Conservation (phyloP, 2,797 vertebrate species). For the Chromobotia macracanthus region DNA sequence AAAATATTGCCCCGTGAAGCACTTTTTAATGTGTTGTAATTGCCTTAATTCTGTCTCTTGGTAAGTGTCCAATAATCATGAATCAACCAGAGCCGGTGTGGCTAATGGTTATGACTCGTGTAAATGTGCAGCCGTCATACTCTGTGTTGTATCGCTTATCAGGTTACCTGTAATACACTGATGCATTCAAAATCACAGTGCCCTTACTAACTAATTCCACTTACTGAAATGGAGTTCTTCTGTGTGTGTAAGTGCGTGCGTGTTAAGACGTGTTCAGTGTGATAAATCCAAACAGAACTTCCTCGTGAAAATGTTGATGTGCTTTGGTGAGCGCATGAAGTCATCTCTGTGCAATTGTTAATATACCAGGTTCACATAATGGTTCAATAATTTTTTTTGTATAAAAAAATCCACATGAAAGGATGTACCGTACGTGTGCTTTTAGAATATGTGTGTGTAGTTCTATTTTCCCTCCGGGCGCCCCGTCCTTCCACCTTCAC, state of each 20-base stretch:
- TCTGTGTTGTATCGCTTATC: conserved; percentile 42
- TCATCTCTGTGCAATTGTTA: conserved; percentile 46
- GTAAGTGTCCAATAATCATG: conserved; percentile 35
- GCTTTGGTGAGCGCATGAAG: conserved; percentile 44
- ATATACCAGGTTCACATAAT: conserved; percentile 48
- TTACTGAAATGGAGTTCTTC: conserved; percentile 14
- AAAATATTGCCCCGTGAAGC: conserved; percentile 38
- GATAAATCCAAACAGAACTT: conserved; percentile 25
- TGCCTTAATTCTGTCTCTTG: conserved; percentile 55
- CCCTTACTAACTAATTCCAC: conserved; percentile 35
- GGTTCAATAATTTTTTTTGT: conserved; percentile 51
- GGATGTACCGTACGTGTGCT: conserved; percentile 20
- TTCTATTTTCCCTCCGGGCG: not conserved
- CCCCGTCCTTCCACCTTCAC: not conserved
- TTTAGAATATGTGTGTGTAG: conserved; percentile 15
- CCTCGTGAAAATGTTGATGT: conserved; percentile 36
- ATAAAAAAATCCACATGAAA: conserved; percentile 39
- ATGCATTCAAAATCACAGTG: conserved; percentile 51
- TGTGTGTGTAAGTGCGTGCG: not conserved
- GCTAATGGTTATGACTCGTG: conserved; percentile 29
- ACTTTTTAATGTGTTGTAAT: conserved; percentile 52
- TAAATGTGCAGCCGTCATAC: conserved; percentile 40
- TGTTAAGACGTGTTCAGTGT: not conserved
- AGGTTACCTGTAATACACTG: conserved; percentile 42
- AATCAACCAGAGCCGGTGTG: conserved; percentile 36